Evolutionary conservation across 1,140 invertebrate species (phyloP), one percentile per base, ranked within the genome.

Genomic region (Callitettix versicolor): DNA sequence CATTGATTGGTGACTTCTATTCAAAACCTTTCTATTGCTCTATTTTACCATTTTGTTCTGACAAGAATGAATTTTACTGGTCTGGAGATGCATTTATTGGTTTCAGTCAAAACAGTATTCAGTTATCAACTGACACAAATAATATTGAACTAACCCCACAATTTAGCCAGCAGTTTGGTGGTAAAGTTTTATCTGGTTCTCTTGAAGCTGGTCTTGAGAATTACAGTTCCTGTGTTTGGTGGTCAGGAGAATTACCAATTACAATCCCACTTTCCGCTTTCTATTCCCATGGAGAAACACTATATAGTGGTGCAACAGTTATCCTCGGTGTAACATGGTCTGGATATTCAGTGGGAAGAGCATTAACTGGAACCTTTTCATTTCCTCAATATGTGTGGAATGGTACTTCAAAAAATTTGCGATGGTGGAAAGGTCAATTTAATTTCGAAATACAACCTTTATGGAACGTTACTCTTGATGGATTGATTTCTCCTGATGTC

Each of bases 11-110:
- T 6, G 41, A 26, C 7, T 60, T 49, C 40, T 60, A 57, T 33
- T 41, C 56, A 36, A 53, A 53, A 26, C 49, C 58, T 36, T 60
- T 60, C 44, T 60, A 48, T 34, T 60, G 58, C 42, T 50, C 53
- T 14, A 12, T 60, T 20, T 38, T 47, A 11, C 58, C 58, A 9
- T 55, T 56, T 5, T 49, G 46, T 49, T 26, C 46, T 30, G 15
- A 26, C 12, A 49, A 49, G n/a, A 26, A 49, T 15, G 46, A 49
- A 49, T 49, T 30, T 30, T 49, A 49, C 30, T 49, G 46, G 46
- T 49, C 46, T 14, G 46, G 46, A 26, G 30, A 14, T n/a, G 14
- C 21, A 15, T 17, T 22, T n/a, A 30, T 49, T n/a, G 21, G 3
- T 30, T 49, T 49, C 21, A 12, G 7, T 49, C 5, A 46, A 22